phyloP scores from a whole-genome alignment of 2,113 vertebrate species.

The Silurus asotus region DNA sequence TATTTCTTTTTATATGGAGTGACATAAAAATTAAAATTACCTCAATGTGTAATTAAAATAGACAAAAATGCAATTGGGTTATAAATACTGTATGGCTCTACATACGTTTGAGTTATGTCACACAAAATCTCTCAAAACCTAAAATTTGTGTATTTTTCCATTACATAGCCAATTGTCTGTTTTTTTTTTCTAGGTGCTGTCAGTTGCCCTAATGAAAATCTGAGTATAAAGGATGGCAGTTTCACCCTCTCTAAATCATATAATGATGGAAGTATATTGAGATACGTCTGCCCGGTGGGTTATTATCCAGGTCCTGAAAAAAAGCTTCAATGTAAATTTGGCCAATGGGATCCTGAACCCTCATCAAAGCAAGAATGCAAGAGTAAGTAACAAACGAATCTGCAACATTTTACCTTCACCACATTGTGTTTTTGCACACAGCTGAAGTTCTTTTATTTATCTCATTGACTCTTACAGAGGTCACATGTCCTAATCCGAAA shows the following conservation, averaged over 20 bases:
- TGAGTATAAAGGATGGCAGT: constrained; percentile 18
- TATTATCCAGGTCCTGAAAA: constrained; percentile 36
- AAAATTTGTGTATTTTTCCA: neutral
- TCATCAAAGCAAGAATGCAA: constrained; percentile 14
- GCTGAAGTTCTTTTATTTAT: neutral
- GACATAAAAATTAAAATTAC: neutral
- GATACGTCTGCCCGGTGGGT: constrained; percentile 26
- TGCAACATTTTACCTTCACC: neutral
- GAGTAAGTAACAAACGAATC: constrained; percentile 36
- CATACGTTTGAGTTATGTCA: neutral
- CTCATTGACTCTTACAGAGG: neutral
- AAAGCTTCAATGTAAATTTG: neutral
- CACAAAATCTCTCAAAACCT: neutral
- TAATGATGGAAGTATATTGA: constrained; percentile 17
- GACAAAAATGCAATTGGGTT: neutral
- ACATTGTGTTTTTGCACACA: neutral
- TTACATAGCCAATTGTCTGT: neutral
- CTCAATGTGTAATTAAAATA: neutral
- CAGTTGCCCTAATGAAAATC: constrained; percentile 6
- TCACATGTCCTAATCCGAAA: constrained; percentile 62
- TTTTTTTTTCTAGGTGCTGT: constrained; percentile 28
- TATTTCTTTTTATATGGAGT: neutral
- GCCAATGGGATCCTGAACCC: constrained; percentile 13
- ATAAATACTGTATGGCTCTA: neutral
- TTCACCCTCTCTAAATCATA: constrained; percentile 19